These are phyloP conservation scores for Myotis lucifugus DNA, from an alignment of 2,113 vertebrate species.

Conservation along the genomic window DNA sequence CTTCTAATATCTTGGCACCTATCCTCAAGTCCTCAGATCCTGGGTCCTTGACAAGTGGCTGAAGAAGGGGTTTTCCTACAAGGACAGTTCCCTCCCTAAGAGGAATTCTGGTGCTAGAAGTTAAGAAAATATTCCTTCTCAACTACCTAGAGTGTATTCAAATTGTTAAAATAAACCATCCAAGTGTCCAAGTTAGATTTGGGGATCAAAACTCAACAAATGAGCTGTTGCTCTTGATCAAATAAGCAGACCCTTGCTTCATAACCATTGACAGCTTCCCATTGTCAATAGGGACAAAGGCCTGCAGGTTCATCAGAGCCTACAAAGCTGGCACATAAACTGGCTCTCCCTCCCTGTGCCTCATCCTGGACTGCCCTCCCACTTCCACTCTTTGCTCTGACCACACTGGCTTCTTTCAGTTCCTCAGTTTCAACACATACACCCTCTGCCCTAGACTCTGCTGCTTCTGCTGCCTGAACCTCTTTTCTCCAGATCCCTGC, in stretches of 20 bases:
- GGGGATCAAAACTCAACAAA: constrained; percentile 5
- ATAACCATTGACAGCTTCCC: neutral
- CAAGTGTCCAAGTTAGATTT: neutral
- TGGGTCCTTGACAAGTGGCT: neutral
- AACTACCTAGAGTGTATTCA: neutral
- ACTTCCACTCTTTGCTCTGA: neutral
- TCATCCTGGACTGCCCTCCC: neutral
- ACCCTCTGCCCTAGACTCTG: neutral
- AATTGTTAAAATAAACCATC: constrained; percentile 15
- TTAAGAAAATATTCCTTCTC: constrained; percentile 45
- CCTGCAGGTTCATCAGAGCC: neutral
- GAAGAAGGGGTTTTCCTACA: constrained; percentile 17
- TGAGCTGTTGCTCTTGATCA: constrained; percentile 2
- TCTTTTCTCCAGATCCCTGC: neutral
- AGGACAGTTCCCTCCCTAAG: neutral
- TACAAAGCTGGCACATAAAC: neutral
- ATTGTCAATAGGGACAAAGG: neutral
- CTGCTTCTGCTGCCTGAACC: neutral
- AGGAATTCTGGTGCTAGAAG: constrained; percentile 2
- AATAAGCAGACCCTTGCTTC: neutral
- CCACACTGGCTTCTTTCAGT: neutral
- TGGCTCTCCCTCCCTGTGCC: neutral
- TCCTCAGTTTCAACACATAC: neutral
- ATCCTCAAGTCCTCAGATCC: neutral
- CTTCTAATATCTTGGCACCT: constrained; percentile 7